These are phyloP conservation scores for Eupeodes latifasciatus DNA, from an alignment of 2,888 invertebrate genomes.

Conservation along the genomic window DNA sequence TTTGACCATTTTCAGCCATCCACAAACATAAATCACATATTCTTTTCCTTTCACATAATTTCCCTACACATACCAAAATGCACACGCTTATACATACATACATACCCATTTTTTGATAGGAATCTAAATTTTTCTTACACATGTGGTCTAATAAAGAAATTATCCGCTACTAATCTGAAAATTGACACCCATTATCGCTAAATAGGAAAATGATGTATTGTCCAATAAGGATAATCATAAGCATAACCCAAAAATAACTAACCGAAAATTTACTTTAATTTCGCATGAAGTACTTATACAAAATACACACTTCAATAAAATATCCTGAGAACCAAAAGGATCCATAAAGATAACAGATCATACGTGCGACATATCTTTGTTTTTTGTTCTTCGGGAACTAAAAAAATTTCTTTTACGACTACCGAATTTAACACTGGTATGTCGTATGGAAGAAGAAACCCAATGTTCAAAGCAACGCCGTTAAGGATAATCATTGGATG, in stretches of 20 bases:
- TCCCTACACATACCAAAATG: background rate
- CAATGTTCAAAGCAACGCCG: slow-evolving; percentile 66
- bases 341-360: slow-evolving; percentile 43
- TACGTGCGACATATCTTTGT: slow-evolving; percentile 30
- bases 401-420: background rate
- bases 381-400: background rate
- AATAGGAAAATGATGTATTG: slow-evolving; percentile 61
- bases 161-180: slow-evolving; percentile 70
- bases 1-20: slow-evolving; percentile 38
- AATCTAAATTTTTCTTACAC: slow-evolving; percentile 68
- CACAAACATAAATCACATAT: background rate
- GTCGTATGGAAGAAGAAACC: background rate
- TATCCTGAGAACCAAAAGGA: slow-evolving; percentile 2
- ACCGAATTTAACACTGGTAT: background rate
- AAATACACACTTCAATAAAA: background rate
- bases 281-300: slow-evolving; percentile 42
- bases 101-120: slow-evolving; percentile 34
- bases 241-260: slow-evolving; percentile 21
- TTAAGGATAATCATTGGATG: slow-evolving; percentile 31
- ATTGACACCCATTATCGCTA: slow-evolving; percentile 74
- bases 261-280: slow-evolving; percentile 26
- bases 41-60: background rate
- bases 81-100: background rate
- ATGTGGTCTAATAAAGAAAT: slow-evolving; percentile 73
- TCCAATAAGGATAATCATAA: slow-evolving; percentile 51